These are phyloP conservation scores for Pelmatolapia mariae DNA, from an alignment of 2,113 vertebrate genomes.

Conservation along the genomic window DNA sequence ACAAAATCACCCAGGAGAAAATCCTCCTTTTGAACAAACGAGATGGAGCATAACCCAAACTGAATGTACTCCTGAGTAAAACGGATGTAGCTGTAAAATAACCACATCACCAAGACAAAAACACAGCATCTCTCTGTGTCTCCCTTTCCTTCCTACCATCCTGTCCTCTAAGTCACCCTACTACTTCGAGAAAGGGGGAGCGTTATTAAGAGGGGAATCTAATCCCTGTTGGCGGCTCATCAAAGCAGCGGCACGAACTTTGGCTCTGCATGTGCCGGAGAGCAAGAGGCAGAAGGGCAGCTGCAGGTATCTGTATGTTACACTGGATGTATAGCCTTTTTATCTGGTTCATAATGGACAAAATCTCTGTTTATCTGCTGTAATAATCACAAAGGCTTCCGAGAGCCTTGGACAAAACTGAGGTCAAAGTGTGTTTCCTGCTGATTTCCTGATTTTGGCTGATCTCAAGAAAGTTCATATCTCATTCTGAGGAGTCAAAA, in stretches of 20 bases:
- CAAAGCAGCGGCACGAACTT: slow-evolving; percentile 74
- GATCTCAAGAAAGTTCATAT: background rate
- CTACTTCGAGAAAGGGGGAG: slow-evolving; percentile 73
- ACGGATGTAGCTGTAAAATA: slow-evolving; percentile 32
- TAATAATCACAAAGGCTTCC: background rate
- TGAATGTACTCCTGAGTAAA: slow-evolving; percentile 2
- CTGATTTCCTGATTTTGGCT: background rate
- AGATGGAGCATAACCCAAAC: slow-evolving; percentile 19
- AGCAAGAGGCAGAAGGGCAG: slow-evolving; percentile 21
- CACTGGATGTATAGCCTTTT: slow-evolving; percentile 1
- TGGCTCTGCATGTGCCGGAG: slow-evolving; percentile 64
- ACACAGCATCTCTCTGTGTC: slow-evolving; percentile 46
- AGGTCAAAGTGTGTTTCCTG: background rate
- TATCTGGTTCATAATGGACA: background rate
- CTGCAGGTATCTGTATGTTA: slow-evolving; percentile 28
- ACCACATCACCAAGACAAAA: slow-evolving; percentile 19
- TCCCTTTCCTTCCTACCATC: slow-evolving; percentile 30
- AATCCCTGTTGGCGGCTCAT: slow-evolving; percentile 61
- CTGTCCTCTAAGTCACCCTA: slow-evolving; percentile 77
- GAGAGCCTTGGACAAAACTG: background rate
- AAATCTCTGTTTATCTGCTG: background rate
- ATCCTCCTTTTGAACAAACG: slow-evolving; percentile 21
- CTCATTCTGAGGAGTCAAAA: background rate
- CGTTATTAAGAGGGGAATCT: slow-evolving; percentile 66
- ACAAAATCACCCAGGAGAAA: slow-evolving; percentile 3